These are phyloP conservation scores for Alectoris magna DNA, from an alignment of 2,797 vertebrate species.

Conservation along the genomic window DNA sequence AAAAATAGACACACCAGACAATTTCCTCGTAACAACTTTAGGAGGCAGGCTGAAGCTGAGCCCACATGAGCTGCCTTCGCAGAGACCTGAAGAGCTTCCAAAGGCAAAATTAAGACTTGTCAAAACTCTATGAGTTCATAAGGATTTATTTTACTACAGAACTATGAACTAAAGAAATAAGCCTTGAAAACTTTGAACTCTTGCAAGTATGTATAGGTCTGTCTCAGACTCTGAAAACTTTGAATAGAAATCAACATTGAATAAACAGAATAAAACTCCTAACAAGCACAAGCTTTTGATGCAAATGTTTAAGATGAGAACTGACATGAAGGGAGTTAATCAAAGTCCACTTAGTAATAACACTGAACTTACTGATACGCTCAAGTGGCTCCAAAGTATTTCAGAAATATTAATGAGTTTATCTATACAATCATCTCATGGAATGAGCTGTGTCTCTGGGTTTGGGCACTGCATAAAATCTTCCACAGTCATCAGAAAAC, in stretches of 20 bases:
- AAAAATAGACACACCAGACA: neutral
- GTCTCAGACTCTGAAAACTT: neutral
- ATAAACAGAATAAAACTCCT: neutral
- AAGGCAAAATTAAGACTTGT: neutral
- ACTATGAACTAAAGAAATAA: neutral
- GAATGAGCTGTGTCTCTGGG: neutral
- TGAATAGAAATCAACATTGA: neutral
- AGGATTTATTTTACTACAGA: neutral
- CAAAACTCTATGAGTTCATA: neutral
- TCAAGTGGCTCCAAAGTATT: slow-evolving; percentile 15
- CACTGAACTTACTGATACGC: slow-evolving; percentile 16
- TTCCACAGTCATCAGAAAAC: neutral
- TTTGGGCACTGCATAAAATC: neutral
- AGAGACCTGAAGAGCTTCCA: neutral
- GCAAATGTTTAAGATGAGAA: neutral
- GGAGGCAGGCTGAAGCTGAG: neutral
- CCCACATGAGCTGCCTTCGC: accelerated
- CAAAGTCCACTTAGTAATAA: neutral
- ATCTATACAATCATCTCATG: neutral
- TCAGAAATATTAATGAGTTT: neutral
- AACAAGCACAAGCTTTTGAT: neutral
- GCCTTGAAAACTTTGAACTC: neutral
- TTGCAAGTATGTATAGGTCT: neutral
- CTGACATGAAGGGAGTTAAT: neutral
- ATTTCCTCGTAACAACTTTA: neutral